Evolutionary conservation across 1,140 invertebrate genomes (phyloP).

Genomic region (Drosophila kikkawai): DNA sequence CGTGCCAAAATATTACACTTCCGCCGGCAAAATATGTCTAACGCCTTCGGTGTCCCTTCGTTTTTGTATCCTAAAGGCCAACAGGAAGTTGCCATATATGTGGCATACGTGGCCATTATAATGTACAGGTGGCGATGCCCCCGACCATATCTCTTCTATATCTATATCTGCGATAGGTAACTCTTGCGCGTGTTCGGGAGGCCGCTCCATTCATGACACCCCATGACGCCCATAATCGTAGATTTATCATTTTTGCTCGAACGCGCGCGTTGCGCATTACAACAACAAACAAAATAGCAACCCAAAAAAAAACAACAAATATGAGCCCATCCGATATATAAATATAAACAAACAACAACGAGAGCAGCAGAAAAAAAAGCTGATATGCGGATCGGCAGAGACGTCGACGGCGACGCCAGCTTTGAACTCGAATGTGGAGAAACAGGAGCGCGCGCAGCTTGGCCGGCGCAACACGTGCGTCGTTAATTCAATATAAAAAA

Average conservation of each 20-base stretch:
- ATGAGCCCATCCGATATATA: constrained; percentile 29
- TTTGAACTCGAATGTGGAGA: constrained; percentile 33
- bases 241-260: constrained; percentile 65
- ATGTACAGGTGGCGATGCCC: constrained; percentile 8
- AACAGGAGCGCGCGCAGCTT: constrained; percentile 46
- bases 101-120: constrained; percentile 9
- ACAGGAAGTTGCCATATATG: constrained; percentile 23
- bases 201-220: constrained; percentile 66
- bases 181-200: constrained; percentile 36
- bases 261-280: constrained; percentile 66
- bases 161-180: constrained; percentile 42
- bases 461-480: constrained; percentile 71
- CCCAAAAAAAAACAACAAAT: constrained; percentile 15
- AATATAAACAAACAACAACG: constrained; percentile 69
- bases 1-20: constrained; percentile 1
- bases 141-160: constrained; percentile 11
- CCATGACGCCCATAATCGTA: constrained; percentile 67
- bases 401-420: constrained; percentile 25
- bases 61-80: neutral
- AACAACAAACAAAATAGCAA: constrained; percentile 41
- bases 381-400: constrained; percentile 42
- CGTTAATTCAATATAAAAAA: constrained; percentile 70
- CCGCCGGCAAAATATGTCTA: neutral
- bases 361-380: constrained; percentile 24
- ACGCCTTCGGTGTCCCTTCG: neutral